Evolutionary conservation across 2,113 vertebrate genomes (phyloP), one percentile per base, ranked within the genome.

Genomic region (Fukomys damarensis): DNA sequence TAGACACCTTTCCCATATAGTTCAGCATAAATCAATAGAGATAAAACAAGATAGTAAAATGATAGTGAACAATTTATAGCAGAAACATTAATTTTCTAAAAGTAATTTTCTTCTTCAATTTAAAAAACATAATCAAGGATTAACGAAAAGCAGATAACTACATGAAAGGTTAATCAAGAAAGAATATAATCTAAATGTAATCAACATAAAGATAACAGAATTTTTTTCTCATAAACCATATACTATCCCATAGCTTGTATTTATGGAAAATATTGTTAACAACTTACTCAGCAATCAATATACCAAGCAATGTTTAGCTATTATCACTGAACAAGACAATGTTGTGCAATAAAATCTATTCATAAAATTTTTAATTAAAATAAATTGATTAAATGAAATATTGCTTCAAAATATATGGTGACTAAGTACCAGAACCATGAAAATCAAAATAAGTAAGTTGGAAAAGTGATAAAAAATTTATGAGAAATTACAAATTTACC

Each of bases 401-500:
- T 1, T 91, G 12, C 38, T 17, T 70, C 32, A 61, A 79, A 85
- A 46, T 81, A 68, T 11, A 82, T 41, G n/a, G 5, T 43, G 20
- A 24, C 7, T 81, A 79, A 61, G 88, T 41, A 80, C 79, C 0
- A 76, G 16, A 86, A 83, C 20, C 26, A 91, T 35, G 11, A 88
- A 85, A 81, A 49, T 1, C 20, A 85, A 84, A 70, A 22, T 19
- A 54, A 14, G 41, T 85, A 58, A 93, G 4, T 0, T 0, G 90
- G 46, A 68, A 77, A 88, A 19, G 19, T 17, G 7, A 7, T 63
- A 86, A 63, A 63, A n/a, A 84, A 20, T 3, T 9, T 83, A 79
- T 72, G 41, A 96, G 12, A 86, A 97, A 97, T 68, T 87, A 66
- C 12, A 65, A 96, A 96, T 84, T 98, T 98, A 99, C 99, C 99